These are phyloP conservation scores for Myrmophylax atrothorax DNA, from an alignment of 2,113 vertebrate genomes.

Conservation along the genomic window DNA sequence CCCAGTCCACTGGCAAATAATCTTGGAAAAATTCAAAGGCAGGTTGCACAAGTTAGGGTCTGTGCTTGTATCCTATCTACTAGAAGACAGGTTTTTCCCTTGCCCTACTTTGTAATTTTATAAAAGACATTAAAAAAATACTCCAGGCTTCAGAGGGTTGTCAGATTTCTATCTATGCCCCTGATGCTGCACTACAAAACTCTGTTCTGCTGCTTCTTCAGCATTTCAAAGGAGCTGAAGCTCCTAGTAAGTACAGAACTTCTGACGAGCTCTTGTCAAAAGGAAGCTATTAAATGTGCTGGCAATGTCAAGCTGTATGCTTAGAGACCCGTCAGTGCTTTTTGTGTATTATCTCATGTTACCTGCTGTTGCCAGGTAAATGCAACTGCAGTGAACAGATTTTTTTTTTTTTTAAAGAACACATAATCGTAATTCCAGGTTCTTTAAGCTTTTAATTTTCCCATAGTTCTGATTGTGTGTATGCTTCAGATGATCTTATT, in stretches of 20 bases:
- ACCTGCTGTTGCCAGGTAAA: constrained; percentile 32
- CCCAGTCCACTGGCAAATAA: not conserved
- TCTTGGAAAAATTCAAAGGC: not conserved
- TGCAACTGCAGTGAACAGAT: not conserved
- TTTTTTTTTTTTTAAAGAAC: not conserved
- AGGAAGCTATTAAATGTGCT: constrained; percentile 16
- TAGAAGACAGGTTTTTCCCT: not conserved
- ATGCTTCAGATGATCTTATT: not conserved
- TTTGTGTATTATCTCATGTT: not conserved
- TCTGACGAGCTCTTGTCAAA: constrained; percentile 15
- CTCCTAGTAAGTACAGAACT: not conserved
- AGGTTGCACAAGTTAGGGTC: not conserved
- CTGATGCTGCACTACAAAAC: not conserved
- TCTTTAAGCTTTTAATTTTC: not conserved
- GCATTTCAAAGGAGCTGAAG: constrained; percentile 19
- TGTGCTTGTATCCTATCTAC: not conserved
- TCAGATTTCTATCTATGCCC: not conserved
- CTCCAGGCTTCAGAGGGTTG: not conserved
- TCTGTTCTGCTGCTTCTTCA: constrained; percentile 4
- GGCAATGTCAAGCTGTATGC: not conserved
- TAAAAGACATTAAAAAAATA: not conserved
- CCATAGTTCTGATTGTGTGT: not conserved
- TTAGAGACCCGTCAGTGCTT: not conserved
- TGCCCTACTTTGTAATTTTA: not conserved
- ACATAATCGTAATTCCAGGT: not conserved